Evolutionary conservation across 2,113 vertebrate genomes (phyloP).

Genomic region (Bos taurus): DNA sequence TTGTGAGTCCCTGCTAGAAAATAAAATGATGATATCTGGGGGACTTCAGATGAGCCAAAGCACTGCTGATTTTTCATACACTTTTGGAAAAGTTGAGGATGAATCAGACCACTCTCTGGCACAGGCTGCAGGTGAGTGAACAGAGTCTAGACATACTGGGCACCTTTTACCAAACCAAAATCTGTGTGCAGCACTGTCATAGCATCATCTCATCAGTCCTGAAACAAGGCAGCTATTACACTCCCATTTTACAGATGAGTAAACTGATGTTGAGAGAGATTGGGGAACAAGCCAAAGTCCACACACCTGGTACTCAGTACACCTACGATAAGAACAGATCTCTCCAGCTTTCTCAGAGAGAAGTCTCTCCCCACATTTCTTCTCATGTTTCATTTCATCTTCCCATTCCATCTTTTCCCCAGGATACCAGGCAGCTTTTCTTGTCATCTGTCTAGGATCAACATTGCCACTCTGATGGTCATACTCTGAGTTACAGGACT

Average conservation of each 20-base stretch:
- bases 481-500: not conserved
- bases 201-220: not conserved
- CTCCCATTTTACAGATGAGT: not conserved
- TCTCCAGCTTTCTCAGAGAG: not conserved
- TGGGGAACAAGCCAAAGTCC: not conserved
- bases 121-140: not conserved
- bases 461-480: too few relatives aligned
- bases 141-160: not conserved
- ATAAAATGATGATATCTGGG: not conserved
- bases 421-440: not conserved
- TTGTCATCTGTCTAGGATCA: not conserved
- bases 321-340: not conserved
- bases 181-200: not conserved
- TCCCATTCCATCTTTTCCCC: not conserved
- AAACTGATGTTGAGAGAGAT: not conserved
- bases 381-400: not conserved
- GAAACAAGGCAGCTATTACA: not conserved
- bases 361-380: not conserved
- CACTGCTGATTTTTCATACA: not conserved
- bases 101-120: not conserved
- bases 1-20: not conserved
- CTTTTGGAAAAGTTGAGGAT: not conserved
- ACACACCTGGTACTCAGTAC: not conserved
- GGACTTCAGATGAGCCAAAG: not conserved
- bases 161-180: not conserved